These are phyloP conservation scores for Neuroterus valhalla DNA, from an alignment of 1,140 invertebrate genomes.

Conservation along the genomic window DNA sequence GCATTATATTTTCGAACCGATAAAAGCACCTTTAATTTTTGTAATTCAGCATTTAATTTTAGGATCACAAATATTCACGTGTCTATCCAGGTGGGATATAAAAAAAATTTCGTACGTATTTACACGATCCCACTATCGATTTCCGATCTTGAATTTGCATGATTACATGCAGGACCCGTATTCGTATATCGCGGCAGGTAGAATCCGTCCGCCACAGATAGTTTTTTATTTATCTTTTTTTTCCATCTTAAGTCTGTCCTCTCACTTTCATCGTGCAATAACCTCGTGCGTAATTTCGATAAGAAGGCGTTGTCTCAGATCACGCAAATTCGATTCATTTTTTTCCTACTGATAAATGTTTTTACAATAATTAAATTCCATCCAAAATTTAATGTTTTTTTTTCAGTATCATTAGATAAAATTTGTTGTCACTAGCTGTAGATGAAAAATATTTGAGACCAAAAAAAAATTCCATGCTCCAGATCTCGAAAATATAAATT, in stretches of 20 bases:
- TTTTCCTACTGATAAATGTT: not conserved
- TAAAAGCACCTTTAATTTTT: too few species aligned
- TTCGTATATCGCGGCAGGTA: conserved; percentile 21
- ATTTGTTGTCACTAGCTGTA: too few species aligned
- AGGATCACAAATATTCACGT: too few species aligned
- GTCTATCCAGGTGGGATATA: too few species aligned
- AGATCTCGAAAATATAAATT: too few species aligned
- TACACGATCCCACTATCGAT: not conserved
- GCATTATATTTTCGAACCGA: too few species aligned
- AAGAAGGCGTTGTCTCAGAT: conserved; percentile 20
- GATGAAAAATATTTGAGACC: too few species aligned
- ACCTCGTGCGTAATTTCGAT: conserved; percentile 61
- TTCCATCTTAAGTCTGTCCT: conserved; percentile 55
- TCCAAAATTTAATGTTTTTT: too few species aligned
- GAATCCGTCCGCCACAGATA: conserved; percentile 4
- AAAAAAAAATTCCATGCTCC: too few species aligned
- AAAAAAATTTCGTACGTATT: too few species aligned
- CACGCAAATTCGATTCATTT: not conserved
- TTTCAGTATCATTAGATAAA: too few species aligned
- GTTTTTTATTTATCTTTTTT: conserved; percentile 36
- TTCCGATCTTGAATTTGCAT: conserved; percentile 5
- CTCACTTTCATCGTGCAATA: conserved; percentile 71
- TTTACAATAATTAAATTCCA: not conserved
- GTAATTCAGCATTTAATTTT: too few species aligned
- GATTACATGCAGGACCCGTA: conserved; percentile 16